Percentiles rank a stretch among this genome's conserved stretches.
Conservation (phyloP, 2,113 vertebrate genomes). For the Tachysurus vachellii region DNA sequence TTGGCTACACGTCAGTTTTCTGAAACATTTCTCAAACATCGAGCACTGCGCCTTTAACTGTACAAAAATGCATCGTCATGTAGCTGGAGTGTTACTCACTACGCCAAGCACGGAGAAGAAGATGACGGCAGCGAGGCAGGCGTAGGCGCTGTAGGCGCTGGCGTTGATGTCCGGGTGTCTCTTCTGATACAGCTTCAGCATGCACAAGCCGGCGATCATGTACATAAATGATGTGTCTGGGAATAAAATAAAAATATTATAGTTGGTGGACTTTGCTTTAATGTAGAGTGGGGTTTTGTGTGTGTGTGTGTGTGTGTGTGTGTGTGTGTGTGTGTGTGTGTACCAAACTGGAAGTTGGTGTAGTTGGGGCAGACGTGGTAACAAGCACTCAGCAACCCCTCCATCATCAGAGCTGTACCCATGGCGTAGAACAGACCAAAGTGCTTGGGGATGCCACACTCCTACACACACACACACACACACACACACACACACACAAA, state of each 20-base stretch:
- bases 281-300: background rate
- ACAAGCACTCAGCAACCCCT: slow-evolving; percentile 94
- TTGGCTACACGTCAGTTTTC: no score
- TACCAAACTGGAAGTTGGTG: slow-evolving; percentile 98
- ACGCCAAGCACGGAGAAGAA: slow-evolving; percentile 96
- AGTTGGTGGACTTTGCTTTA: background rate
- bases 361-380: slow-evolving; percentile 99
- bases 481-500: background rate
- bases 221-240: slow-evolving; percentile 98
- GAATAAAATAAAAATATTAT: background rate
- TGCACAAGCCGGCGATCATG: slow-evolving; percentile 96
- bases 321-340: slow-evolving; percentile 14
- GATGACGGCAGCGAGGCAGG: slow-evolving; percentile 91
- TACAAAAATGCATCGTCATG: no score
- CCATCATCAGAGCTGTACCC: slow-evolving; percentile 98
- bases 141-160: slow-evolving; percentile 94
- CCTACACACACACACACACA: slow-evolving; percentile 65
- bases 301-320: slow-evolving; percentile 16
- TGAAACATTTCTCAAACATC: no score
- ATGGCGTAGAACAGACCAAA: slow-evolving; percentile 96
- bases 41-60: no score
- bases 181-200: slow-evolving; percentile 98
- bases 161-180: slow-evolving; percentile 97
- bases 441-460: slow-evolving; percentile 96
- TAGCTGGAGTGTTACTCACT: slow-evolving; percentile 70